phyloP scores from a whole-genome alignment of 1,140 invertebrate species.

The Drosophila nigrodunni region DNA sequence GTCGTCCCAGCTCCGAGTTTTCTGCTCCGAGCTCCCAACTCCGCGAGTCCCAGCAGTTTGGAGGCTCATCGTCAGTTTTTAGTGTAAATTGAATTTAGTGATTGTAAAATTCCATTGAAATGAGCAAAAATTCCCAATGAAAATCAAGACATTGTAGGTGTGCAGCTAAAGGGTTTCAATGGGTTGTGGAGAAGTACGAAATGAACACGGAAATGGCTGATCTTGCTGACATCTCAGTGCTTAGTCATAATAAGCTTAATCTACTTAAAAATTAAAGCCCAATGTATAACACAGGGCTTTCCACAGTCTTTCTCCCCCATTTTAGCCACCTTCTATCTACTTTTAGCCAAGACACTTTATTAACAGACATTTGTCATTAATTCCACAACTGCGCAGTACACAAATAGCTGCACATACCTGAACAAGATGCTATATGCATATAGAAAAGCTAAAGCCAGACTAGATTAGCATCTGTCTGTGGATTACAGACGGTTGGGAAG shows the following conservation, averaged over 20 bases:
- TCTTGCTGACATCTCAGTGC: too few species aligned
- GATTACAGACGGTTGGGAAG: not conserved
- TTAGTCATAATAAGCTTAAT: too few species aligned
- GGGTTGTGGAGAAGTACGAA: too few species aligned
- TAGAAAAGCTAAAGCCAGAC: conserved; percentile 12
- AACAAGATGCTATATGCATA: conserved; percentile 16
- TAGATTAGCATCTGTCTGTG: conserved; percentile 3
- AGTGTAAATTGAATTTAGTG: conserved; percentile 28
- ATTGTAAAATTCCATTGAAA: conserved; percentile 16
- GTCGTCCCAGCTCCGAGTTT: conserved; percentile 27
- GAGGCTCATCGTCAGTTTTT: conserved; percentile 11
- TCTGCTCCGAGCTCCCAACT: conserved; percentile 29
- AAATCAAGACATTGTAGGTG: not conserved
- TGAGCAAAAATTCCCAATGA: conserved; percentile 32
- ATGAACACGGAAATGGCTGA: too few species aligned
- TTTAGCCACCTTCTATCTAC: too few species aligned
- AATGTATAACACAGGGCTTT: too few species aligned
- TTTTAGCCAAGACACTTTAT: not conserved
- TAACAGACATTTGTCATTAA: conserved; percentile 11
- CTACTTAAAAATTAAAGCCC: too few species aligned
- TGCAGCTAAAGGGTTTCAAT: too few species aligned
- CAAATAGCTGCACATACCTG: conserved; percentile 4
- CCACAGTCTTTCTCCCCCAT: too few species aligned
- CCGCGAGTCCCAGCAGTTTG: conserved; percentile 34
- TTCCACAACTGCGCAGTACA: conserved; percentile 31